Evolutionary conservation across 2,797 vertebrate species (phyloP), one percentile per base, ranked within the genome.

Genomic region (Acrossocheilus fasciatus): DNA sequence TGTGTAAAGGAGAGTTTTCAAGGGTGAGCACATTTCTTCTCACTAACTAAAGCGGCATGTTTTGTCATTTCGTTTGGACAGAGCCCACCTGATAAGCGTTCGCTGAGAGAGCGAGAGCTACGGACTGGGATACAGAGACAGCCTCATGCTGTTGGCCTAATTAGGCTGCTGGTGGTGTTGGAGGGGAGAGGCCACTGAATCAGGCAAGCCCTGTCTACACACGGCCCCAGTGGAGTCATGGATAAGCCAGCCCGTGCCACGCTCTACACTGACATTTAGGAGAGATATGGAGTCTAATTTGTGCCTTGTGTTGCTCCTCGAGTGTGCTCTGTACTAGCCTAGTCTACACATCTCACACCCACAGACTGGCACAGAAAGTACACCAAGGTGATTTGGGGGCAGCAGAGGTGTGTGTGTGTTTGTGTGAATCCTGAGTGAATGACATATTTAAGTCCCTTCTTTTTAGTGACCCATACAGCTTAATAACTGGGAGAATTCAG

Each of bases 131-230:
- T 94, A 93, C 93, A 95, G 88, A 92, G 95, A 93, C 97, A 97
- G 97, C 97, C 96, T 96, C 95, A 96, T 95, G 94, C 96, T 94
- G 94, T 92, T 93, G 92, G 93, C 91, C 95, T 97, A 97, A 97
- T 97, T 97, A 97, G 96, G 92, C 41, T 94, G 93, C 92, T 87
- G 86, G 92, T 92, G 93, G 91, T 91, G 86, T 82, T 30, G 26
- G 2, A 81, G 17, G 43, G 41, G 26, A 68, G 43, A 81, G 90
- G 91, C 91, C 87, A 90, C 95, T 92, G 88, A 83, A 74, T 83
- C 64, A 80, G 72, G 73, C 78, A 39, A 43, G 10, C 47, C 41
- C 69, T 70, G 84, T 77, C 70, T 82, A 72, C 47, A 50, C 85
- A 26, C 11, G 30, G 26, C 76, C 75, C 83, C 34, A 62, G 43